These are phyloP conservation scores for Triplophysa tibetana DNA, from an alignment of 2,113 vertebrate species.

Conservation along the genomic window DNA sequence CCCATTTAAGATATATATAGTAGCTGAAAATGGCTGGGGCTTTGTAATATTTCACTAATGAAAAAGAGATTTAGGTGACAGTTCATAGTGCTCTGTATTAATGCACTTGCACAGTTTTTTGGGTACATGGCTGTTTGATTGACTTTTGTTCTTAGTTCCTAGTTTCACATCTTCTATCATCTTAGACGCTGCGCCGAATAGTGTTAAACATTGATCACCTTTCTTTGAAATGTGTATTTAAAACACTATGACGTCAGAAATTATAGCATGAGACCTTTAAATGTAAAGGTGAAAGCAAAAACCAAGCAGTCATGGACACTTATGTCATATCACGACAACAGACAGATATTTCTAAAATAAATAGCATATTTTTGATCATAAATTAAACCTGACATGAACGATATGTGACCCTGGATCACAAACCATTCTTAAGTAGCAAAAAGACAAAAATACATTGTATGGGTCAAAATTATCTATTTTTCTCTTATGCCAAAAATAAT, in stretches of 20 bases:
- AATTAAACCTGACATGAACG: too few relatives aligned
- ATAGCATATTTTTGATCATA: too few relatives aligned
- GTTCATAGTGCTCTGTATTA: neutral
- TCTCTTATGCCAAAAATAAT: too few relatives aligned
- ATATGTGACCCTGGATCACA: too few relatives aligned
- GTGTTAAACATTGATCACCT: neutral
- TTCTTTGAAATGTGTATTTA: neutral
- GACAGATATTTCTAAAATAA: too few relatives aligned
- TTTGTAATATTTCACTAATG: constrained; percentile 23
- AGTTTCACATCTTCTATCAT: neutral
- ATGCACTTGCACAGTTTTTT: neutral
- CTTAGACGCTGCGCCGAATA: neutral
- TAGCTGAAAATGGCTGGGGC: neutral
- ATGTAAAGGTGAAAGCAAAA: too few relatives aligned
- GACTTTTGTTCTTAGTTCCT: constrained; percentile 7
- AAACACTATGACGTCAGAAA: neutral
- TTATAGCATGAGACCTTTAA: too few relatives aligned
- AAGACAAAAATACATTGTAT: too few relatives aligned
- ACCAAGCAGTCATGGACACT: too few relatives aligned
- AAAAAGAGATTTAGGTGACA: constrained; percentile 24
- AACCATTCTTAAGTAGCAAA: too few relatives aligned
- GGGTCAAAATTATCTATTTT: too few relatives aligned
- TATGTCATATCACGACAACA: too few relatives aligned
- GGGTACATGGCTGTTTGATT: constrained; percentile 3
- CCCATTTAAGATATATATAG: neutral